phyloP scores from a whole-genome alignment of 37 sponge, comb jelly and placozoan species.

The Dysidea cf. avara region DNA sequence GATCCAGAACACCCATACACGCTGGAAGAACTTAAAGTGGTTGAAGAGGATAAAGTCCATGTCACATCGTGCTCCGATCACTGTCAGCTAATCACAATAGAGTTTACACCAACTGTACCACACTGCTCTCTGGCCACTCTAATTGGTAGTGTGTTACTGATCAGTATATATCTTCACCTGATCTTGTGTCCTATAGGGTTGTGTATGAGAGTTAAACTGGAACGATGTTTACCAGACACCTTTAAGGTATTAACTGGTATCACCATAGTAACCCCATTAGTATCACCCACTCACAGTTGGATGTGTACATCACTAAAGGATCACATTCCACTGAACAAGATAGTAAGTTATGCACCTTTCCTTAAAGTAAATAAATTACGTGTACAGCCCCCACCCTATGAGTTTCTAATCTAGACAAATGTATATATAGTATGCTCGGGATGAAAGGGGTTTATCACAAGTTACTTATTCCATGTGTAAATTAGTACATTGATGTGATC shows the following conservation, averaged over 20 bases:
- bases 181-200: constrained; percentile 34
- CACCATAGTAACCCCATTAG: not conserved
- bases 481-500: too few relatives aligned
- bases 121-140: constrained; percentile 93
- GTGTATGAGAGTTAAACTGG: constrained; percentile 72
- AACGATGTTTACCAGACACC: constrained; percentile 37
- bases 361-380: too few relatives aligned
- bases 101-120: constrained; percentile 88
- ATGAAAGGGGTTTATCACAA: too few relatives aligned
- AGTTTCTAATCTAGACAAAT: too few relatives aligned
- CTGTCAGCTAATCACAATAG: constrained; percentile 43
- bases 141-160: constrained; percentile 44
- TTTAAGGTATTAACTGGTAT: constrained; percentile 34
- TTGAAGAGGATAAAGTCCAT: constrained; percentile 55
- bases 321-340: constrained; percentile 73
- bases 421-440: too few relatives aligned
- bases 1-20: constrained; percentile 89
- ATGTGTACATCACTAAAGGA: constrained; percentile 68
- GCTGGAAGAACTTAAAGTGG: constrained; percentile 85
- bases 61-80: constrained; percentile 12
- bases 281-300: constrained; percentile 16
- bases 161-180: constrained; percentile 1
- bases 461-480: too few relatives aligned
- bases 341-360: too few relatives aligned
- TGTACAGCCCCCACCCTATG: too few relatives aligned